Conservation (phyloP, 2,888 invertebrate genomes). For the Odontothrips loti region DNA sequence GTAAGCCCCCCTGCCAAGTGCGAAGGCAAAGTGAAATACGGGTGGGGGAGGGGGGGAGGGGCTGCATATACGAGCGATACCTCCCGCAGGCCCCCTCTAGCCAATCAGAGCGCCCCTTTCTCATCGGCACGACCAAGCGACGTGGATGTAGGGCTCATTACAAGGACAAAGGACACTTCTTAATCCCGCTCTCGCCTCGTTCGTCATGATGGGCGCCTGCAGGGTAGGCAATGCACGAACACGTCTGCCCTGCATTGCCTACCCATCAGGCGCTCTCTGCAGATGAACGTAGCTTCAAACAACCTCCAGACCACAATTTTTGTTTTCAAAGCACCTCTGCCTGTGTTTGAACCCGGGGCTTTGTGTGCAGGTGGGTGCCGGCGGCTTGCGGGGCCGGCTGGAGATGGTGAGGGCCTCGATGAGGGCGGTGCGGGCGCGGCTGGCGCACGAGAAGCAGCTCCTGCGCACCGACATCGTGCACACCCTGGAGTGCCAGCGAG, state of each 20-base stretch:
- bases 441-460: conserved; percentile 19
- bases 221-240: background rate
- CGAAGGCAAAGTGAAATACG: too few relatives aligned
- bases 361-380: conserved; percentile 40
- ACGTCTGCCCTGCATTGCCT: background rate
- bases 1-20: background rate
- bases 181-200: background rate
- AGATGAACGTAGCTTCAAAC: too few relatives aligned
- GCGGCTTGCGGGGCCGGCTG: conserved; percentile 34
- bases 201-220: background rate
- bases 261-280: background rate
- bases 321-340: too few relatives aligned
- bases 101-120: too few relatives aligned
- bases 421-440: conserved; percentile 33
- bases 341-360: conserved; percentile 20
- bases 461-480: conserved; percentile 1
- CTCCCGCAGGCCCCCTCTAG: background rate
- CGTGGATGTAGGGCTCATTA: background rate
- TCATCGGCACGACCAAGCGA: background rate
- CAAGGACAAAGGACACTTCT: background rate
- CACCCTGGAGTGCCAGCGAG: conserved; percentile 18
- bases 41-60: background rate
- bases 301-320: too few relatives aligned
- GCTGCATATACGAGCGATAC: conserved; percentile 26
- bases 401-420: conserved; percentile 31